Evolutionary conservation across 2,797 vertebrate genomes (phyloP), one percentile per base, ranked within the genome.

Genomic region (Amblyopsis hoosieri): DNA sequence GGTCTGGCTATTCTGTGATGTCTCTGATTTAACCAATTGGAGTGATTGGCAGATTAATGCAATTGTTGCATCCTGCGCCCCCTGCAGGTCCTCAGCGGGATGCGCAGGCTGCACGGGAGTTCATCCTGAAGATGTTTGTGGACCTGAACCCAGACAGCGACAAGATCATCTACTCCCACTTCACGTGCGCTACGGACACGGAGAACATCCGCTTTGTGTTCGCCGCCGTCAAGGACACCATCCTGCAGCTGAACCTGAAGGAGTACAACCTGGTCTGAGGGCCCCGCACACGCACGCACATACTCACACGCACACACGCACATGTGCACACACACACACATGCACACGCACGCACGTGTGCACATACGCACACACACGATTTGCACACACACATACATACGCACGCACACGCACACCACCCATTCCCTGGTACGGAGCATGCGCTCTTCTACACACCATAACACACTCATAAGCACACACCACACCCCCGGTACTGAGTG

Each of bases 91-190:
- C 96, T 0, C 98, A 98, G 91, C 91, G 97, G 75, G 97, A 99
- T 17, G 95, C 97, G 0, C 96, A 99, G 87, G 95, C 97, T 0
- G 98, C 97, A 1, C 94, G 97, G 1, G 98, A 99, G 89, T 99
- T 99, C 90, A 99, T 99, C 87, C 93, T 99, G 76, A 99, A 98
- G 93, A 99, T 99, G 98, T 99, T 99, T 76, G 98, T 99, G 93
- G 98, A 99, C 93, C 94, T 99, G 85, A 99, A 99, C 85, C 98
- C 98, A 0, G 98, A 99, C 94, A 99, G 96, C 45, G 97, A 99
- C 92, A 99, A 99, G 93, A 99, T 99, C 92, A 99, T 99, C 93
- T 99, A 99, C 92, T 99, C 98, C 6, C 97, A 99, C 93, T 99
- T 99, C 94, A 99, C 97, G 11, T 99, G 97, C 76, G 97, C 97